Evolutionary conservation across 2,113 vertebrate genomes (phyloP).

Genomic region (Pterocles burchelli): DNA sequence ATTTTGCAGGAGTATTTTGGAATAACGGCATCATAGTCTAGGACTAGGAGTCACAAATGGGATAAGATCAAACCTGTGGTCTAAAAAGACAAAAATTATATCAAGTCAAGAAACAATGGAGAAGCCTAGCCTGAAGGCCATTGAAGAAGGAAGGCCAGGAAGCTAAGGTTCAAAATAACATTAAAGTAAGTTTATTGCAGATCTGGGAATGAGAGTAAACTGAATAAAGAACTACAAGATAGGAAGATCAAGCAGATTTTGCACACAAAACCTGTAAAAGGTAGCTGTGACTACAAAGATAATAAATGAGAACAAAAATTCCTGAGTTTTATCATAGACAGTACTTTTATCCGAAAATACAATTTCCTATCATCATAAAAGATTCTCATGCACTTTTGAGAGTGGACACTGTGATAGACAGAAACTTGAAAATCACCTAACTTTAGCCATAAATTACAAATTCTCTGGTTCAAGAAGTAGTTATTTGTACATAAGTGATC

Average conservation of each 20-base stretch:
- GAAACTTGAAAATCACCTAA: background rate
- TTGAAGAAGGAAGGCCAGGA: background rate
- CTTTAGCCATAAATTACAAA: background rate
- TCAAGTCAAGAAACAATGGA: background rate
- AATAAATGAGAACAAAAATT: background rate
- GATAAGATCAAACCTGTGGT: background rate
- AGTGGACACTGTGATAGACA: background rate
- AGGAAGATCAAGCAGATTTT: background rate
- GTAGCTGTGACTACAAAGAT: background rate
- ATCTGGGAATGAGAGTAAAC: background rate
- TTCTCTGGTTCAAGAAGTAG: background rate
- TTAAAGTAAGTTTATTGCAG: background rate
- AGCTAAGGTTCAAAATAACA: background rate
- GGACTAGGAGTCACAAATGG: background rate
- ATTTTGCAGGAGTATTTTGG: background rate
- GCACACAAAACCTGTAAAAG: background rate
- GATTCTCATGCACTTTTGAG: background rate
- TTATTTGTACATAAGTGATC: background rate
- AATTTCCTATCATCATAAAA: background rate
- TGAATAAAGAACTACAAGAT: background rate
- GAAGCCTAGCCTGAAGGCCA: background rate
- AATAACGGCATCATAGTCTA: background rate
- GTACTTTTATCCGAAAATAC: background rate
- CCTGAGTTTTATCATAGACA: background rate
- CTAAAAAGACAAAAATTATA: background rate